Conservation (phyloP, 2,113 vertebrate genomes). For the Bubo bubo region DNA sequence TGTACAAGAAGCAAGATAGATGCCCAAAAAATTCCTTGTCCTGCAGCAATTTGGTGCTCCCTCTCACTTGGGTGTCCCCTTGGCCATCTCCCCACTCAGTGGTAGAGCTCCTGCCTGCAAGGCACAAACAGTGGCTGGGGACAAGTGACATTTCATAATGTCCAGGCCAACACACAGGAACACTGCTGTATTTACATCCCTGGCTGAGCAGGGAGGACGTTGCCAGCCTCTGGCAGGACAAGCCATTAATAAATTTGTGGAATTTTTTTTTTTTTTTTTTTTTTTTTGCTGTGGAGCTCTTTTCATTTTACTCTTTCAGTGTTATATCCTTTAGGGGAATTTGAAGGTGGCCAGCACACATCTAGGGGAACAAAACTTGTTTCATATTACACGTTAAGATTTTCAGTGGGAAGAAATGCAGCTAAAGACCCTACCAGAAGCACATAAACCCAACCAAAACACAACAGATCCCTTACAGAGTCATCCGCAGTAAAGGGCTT, state of each 20-base stretch:
- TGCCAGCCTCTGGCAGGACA: not conserved
- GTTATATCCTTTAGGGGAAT: not conserved
- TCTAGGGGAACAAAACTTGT: not conserved
- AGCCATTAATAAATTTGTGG: not conserved
- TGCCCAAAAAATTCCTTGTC: rapidly evolving
- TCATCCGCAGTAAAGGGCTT: not conserved
- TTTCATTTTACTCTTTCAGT: not conserved
- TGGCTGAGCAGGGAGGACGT: not conserved
- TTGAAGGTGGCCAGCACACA: not conserved
- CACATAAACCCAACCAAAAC: not conserved
- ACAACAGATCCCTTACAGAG: not conserved
- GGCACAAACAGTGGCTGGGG: not conserved
- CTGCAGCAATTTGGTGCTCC: not conserved
- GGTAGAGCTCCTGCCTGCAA: not conserved
- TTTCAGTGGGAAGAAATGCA: not conserved
- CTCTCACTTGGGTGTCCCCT: not conserved
- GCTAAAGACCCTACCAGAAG: not conserved
- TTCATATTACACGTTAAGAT: not conserved
- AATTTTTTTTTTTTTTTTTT: not conserved
- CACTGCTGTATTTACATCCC: not conserved
- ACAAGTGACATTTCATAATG: not conserved
- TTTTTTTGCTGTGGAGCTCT: not conserved
- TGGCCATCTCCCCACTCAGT: not conserved
- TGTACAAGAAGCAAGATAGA: not conserved
- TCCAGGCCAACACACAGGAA: not conserved